Base-by-base conservation (phyloP, 2,888 invertebrate genomes). In the Creontiades dilutus region DNA sequence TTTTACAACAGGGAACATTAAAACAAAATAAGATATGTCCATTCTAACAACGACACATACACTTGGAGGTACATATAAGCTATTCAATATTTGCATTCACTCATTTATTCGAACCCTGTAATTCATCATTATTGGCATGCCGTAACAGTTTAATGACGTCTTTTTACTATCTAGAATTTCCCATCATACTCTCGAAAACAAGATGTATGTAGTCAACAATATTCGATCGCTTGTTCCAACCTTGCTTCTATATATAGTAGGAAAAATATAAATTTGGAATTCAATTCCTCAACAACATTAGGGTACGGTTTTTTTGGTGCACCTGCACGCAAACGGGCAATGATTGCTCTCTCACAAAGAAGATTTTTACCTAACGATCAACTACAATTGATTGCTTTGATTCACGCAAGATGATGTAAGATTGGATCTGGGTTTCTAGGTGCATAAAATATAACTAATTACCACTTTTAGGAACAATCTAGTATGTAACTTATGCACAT, bases 21-120 rank as follows among this genome's bases (percentile, higher is more conserved):
- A 52, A 19, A 55, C 47, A 86, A 47, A 88, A 55, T 78, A 78
- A 80, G 88, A 88, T 88, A 88, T 88, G 88, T 88, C 55, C 80
- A 52, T 88, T 48, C 78, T 47, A 28, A n/a, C 61, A 57, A 84
- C 57, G n/a, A 85, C 61, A 61, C 85, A 28, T 37, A 85, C 61
- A 80, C 5, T n/a, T 28, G 11, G n/a, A 80, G 78, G 68, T 68
- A 37, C 37, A 37, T 52, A 68, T 68, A 23, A 68, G 23, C 52
- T 46, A 82, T 16, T 52, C 55, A 82, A n/a, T n/a, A n/a, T n/a
- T 19, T 52, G 27, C 16, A 23, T 85, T 61, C 23, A 52, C 37
- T 55, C 85, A 47, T 80, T 80, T 37, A 37, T 80, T 47, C 78
- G 19, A 80, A 80, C 78, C 78, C 78, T 80, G 78, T 80, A 80